Evolutionary conservation across 1,140 invertebrate species (phyloP), one percentile per base, ranked within the genome.

Genomic region (Triops longicaudatus): DNA sequence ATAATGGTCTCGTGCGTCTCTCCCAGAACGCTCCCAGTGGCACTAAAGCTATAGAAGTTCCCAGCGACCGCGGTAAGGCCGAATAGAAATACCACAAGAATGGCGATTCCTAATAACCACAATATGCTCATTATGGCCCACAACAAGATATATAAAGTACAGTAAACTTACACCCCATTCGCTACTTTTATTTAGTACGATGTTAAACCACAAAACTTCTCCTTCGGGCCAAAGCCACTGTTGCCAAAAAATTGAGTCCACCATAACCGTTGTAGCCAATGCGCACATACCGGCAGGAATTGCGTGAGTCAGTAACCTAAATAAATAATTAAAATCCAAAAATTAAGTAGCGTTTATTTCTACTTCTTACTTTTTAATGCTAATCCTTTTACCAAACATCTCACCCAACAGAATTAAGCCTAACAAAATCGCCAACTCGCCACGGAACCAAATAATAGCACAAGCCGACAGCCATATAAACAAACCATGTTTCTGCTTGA

Each of bases 41-140:
- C 76, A 97, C 85, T 43, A 99, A 85, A 17, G 95, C 82, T 27
- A 94, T 82, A 72, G 95, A 95, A 4, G 91, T 86, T 1, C 90
- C 91, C 81, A 99, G 86, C 5, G 93, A 93, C 78, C 97, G 86
- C 1, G 98, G 98, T 28, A 99, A 84, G 1, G 96, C 98, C 42
- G 96, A 98, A 84, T 97, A 98, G 83, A 98, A 98, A 84, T 99
- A 99, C 98, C 98, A 99, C 11, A 95, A 83, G 84, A 98, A 98
- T 78, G 97, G 98, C 63, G 90, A 93, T 72, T 94, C 97, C 94
- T 97, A 84, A 79, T 86, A 12, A 42, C 3, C 50, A 43, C 12
- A 76, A 73, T 12, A 77, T 73, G 75, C 50, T 79, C 74, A 76
- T 79, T 42, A 81, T n/a, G 22, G 26, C 14, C 12, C 5, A 26